Conservation (phyloP, 2,797 vertebrate species). For the Pseudochirops corinnae region DNA sequence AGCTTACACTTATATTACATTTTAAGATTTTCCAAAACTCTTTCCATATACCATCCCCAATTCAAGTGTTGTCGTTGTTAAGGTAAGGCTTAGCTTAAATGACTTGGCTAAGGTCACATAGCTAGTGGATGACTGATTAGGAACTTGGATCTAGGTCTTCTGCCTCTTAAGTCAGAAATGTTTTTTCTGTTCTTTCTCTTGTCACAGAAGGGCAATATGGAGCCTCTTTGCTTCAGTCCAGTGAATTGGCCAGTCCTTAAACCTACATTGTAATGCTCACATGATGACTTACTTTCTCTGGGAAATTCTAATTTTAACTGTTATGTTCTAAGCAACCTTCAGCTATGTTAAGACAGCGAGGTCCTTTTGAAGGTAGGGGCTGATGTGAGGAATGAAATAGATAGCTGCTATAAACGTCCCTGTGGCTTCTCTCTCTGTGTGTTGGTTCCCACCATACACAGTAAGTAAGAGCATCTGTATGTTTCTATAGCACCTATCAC, state of each 20-base stretch:
- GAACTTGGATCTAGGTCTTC: not conserved
- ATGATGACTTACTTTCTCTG: constrained; percentile 59
- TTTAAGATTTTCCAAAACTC: not conserved
- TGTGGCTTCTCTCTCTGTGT: constrained; percentile 1
- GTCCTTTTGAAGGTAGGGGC: constrained; percentile 32
- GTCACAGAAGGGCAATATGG: constrained; percentile 10
- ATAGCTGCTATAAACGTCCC: constrained; percentile 45
- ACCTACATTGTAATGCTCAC: constrained; percentile 53
- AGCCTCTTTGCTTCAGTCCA: constrained; percentile 47
- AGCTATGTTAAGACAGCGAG: constrained; percentile 45
- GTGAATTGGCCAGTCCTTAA: constrained; percentile 59
- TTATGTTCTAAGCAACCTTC: constrained; percentile 57
- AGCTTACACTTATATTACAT: not conserved
- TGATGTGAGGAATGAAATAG: constrained; percentile 10
- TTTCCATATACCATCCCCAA: not conserved
- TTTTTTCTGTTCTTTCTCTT: not conserved
- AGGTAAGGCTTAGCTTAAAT: not conserved
- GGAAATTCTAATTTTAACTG: constrained; percentile 69
- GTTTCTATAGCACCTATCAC: constrained; percentile 23
- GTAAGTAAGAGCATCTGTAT: constrained; percentile 50
- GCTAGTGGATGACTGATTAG: not conserved
- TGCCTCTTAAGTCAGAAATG: not conserved
- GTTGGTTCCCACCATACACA: constrained; percentile 20
- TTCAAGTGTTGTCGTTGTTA: not conserved
- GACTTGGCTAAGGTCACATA: not conserved